These are phyloP conservation scores for Charina bottae DNA, from an alignment of 2,113 vertebrate genomes.

Conservation along the genomic window DNA sequence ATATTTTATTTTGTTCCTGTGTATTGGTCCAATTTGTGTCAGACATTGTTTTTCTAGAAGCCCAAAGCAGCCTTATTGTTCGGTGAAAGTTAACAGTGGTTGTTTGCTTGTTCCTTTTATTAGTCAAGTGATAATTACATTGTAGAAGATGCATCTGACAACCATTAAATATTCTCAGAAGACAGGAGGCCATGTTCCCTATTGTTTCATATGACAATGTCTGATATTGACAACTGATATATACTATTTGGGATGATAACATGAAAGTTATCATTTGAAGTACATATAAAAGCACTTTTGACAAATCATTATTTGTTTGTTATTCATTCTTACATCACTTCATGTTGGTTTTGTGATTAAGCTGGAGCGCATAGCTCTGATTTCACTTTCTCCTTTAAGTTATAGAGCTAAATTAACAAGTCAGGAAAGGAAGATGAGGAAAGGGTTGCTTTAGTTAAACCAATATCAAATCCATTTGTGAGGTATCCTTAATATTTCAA, in stretches of 20 bases:
- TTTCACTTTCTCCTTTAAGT: constrained; percentile 23
- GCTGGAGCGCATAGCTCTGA: neutral
- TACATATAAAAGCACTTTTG: neutral
- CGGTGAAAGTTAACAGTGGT: no score
- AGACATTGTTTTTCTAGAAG: no score
- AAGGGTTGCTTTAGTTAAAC: neutral
- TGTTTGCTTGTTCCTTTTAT: no score
- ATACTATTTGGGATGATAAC: constrained; percentile 36
- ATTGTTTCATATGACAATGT: constrained; percentile 36
- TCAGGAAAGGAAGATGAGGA: neutral
- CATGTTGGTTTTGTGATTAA: constrained; percentile 15
- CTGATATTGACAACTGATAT: constrained; percentile 37
- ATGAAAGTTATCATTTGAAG: constrained; percentile 44
- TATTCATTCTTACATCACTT: constrained; percentile 29
- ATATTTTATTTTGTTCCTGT: no score
- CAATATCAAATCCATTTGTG: neutral
- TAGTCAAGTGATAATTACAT: constrained; percentile 37
- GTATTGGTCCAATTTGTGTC: no score
- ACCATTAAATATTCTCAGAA: constrained; percentile 35
- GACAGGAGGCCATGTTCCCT: constrained; percentile 1
- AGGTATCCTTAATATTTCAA: neutral
- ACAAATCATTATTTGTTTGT: constrained; percentile 33
- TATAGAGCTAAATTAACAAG: neutral
- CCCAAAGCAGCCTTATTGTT: no score
- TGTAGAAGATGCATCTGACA: constrained; percentile 30